A percentile compares a stretch with the other conserved stretches of the same genome.
These are phyloP conservation scores for Gallinago nigripennis DNA, from an alignment of 2,797 vertebrate species.

Conservation along the genomic window DNA sequence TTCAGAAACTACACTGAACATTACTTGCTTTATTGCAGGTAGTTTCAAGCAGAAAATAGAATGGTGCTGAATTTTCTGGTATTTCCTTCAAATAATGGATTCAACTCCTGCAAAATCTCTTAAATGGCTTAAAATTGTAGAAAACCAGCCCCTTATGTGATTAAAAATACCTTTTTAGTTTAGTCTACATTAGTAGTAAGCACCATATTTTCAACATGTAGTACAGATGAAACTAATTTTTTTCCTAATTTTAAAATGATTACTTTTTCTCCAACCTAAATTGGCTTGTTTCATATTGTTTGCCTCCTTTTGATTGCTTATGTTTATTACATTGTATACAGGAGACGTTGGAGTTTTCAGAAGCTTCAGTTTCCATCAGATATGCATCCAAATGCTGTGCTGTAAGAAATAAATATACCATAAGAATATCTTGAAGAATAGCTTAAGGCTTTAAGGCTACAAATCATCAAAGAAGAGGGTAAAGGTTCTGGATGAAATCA, in stretches of 20 bases:
- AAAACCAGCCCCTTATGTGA: not conserved
- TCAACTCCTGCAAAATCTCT: not conserved
- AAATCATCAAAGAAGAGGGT: not conserved
- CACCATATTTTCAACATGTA: not conserved
- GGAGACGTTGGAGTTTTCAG: not conserved
- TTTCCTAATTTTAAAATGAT: not conserved
- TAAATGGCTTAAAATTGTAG: not conserved
- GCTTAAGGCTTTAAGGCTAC: not conserved
- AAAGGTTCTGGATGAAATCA: not conserved
- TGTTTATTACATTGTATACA: not conserved
- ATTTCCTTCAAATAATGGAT: not conserved
- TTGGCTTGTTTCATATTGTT: not conserved
- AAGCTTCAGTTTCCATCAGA: not conserved
- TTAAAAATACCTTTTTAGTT: not conserved
- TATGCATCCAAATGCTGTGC: not conserved
- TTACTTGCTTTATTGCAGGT: not conserved
- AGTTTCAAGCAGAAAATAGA: slow-evolving; percentile 3
- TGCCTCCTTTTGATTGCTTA: not conserved
- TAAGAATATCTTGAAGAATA: not conserved
- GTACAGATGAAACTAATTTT: not conserved
- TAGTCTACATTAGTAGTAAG: not conserved
- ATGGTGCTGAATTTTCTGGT: not conserved
- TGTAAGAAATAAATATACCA: not conserved
- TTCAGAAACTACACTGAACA: not conserved
- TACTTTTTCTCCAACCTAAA: not conserved